Evolutionary conservation across 2,888 invertebrate genomes (phyloP).

Genomic region (Hermodice carunculata): DNA sequence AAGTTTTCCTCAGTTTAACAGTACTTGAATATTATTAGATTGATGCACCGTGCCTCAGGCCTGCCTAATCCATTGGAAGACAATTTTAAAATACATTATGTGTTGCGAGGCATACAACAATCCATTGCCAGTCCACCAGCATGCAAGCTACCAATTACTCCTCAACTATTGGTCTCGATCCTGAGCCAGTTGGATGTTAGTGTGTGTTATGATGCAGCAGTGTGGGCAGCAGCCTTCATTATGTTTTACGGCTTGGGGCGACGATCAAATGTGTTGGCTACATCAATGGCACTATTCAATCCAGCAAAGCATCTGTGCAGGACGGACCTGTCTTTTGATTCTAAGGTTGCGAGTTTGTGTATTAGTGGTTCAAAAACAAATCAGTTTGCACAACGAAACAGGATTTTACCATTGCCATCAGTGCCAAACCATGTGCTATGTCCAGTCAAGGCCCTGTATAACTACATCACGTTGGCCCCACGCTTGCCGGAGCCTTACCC

Average conservation of each 20-base stretch:
- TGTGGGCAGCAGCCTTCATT: constrained; percentile 8
- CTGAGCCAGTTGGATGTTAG: background rate
- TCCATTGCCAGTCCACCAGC: background rate
- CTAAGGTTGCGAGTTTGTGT: background rate
- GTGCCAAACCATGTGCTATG: background rate
- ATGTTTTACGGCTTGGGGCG: constrained; percentile 3
- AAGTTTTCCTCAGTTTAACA: background rate
- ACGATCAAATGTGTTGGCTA: background rate
- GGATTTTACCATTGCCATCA: background rate
- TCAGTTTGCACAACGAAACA: background rate
- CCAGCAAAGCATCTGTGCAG: background rate
- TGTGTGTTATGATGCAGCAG: background rate
- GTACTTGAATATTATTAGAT: background rate
- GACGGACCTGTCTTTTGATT: background rate
- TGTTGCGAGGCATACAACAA: background rate
- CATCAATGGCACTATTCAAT: background rate
- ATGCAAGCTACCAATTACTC: constrained; percentile 10
- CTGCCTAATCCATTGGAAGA: background rate
- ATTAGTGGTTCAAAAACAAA: constrained; percentile 4
- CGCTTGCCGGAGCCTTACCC: background rate
- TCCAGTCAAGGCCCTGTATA: background rate
- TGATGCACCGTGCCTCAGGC: background rate
- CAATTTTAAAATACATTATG: background rate
- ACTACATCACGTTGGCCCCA: background rate
- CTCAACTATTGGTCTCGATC: background rate